Conservation (phyloP, 2,113 vertebrate genomes). For the Antigone vipio region DNA sequence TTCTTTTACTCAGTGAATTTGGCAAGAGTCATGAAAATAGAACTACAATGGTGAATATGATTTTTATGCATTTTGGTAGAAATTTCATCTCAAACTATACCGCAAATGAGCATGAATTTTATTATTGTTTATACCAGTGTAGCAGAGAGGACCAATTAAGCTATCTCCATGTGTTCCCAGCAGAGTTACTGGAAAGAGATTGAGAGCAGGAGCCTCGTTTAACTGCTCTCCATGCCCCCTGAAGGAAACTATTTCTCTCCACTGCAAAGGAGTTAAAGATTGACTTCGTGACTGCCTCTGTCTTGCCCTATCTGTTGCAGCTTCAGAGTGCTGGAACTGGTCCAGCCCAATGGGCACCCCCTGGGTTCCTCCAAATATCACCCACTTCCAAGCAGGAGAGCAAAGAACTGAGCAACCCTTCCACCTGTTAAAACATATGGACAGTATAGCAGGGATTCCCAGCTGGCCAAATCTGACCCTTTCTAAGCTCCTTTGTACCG, state of each 20-base stretch:
- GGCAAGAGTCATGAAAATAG: not conserved
- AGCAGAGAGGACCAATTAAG: not conserved
- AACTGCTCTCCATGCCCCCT: not conserved
- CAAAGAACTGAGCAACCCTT: not conserved
- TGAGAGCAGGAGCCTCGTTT: not conserved
- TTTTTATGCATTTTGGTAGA: not conserved
- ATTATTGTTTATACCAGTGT: not conserved
- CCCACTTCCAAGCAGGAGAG: not conserved
- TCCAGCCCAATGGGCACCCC: not conserved
- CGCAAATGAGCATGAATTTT: not conserved
- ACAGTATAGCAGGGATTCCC: not conserved
- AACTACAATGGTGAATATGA: not conserved
- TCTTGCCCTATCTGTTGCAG: not conserved
- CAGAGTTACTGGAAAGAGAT: not conserved
- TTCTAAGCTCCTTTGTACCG: not conserved
- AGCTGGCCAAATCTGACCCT: not conserved
- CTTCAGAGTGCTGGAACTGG: not conserved
- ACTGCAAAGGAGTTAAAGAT: not conserved
- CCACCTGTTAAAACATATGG: conserved; percentile 17
- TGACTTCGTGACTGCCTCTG: not conserved
- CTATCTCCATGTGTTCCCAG: not conserved
- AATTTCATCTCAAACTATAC: not conserved
- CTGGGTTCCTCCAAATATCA: not conserved
- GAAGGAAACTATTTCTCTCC: not conserved
- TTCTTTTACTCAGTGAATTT: not conserved